Evolutionary conservation across 2,113 vertebrate species (phyloP), one percentile per base, ranked within the genome.

Genomic region (Triplophysa rosa): DNA sequence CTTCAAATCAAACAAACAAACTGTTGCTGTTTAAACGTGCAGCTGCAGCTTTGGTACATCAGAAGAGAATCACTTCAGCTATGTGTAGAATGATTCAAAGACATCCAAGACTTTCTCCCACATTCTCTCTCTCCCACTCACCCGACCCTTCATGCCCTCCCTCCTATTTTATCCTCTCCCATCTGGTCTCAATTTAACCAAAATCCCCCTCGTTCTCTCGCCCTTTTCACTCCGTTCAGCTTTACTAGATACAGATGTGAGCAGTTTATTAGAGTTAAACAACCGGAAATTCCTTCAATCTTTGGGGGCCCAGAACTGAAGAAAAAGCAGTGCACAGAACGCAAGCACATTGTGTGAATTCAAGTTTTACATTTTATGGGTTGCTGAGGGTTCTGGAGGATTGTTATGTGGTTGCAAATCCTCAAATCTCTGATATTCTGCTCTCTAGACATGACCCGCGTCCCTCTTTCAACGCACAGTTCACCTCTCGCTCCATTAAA

Each of bases 261-360:
- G 80, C 77, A 91, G 90, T 92, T 92, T 93, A 93, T 92, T 90
- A 92, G 91, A 90, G 89, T 89, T 80, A 80, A 80, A 90, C 90
- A 92, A 91, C 92, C 93, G 92, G 92, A 94, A 93, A 94, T 94
- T 93, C 90, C 88, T 87, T 52, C 89, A 93, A 91, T 91, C 86
- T 91, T 91, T 90, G 75, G 92, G 86, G 91, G 89, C 89, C 90
- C 85, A 82, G 71, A 77, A 66, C 78, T 86, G 65, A 78, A 77
- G 81, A 75, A 29, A 37, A 72, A 78, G 77, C 6, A 37, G 7
- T 7, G 33, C 33, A 37, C 61, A 86, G 82, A 87, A 69, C 40
- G 61, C 37, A 33, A 80, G 71, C 82, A 74, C 63, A 75, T 59
- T 63, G 67, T 37, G 33, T 37, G 7, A 37, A 37, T 29, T 29